Base-by-base conservation (phyloP, 2,113 vertebrate genomes). In the Cynopterus brachyotis region DNA sequence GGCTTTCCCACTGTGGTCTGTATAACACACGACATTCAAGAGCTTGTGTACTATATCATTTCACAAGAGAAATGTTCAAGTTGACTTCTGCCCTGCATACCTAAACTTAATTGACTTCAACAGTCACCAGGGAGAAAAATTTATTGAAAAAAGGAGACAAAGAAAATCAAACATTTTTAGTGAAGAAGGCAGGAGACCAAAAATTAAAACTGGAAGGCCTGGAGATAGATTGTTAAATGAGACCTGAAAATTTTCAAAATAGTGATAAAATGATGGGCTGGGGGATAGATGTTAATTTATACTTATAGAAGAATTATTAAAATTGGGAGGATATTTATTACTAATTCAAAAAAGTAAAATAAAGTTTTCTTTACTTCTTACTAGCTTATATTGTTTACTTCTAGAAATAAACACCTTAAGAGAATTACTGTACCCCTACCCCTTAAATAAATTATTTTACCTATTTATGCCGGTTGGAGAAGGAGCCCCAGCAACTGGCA, bases 131-230 rank as follows among this genome's bases (percentile, higher is more conserved):
- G 42, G 62, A 72, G 64, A 83, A 79, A 93, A 80, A 28, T 50
- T 75, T 60, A 30, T 42, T 79, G 12, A 89, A 37, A 37, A 82
- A 82, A 85, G 60, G 42, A 90, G 10, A 80, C 59, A 60, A 75
- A 89, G 45, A 89, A 90, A 81, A 89, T 30, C 45, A 92, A 85
- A 70, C 64, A 80, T 95, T 62, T 95, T 86, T 62, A 40, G n/a
- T 62, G 57, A 85, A 85, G 42, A 95, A 13, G 13, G 42, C 10
- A 24, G 64, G 66, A 92, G 35, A 55, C 37, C 20, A n/a, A 80
- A 89, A 79, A 91, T 50, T 73, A 85, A 89, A 91, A 91, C 80
- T 76, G n/a, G n/a, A 59, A 42, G 16, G 7, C 59, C n/a, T 86
- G 32, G 9, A n/a, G 69, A 66, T 3, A 86, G 30, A 79, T 16